Evolutionary conservation across 2,797 vertebrate species (phyloP).

Genomic region (Hylomyscus alleni): DNA sequence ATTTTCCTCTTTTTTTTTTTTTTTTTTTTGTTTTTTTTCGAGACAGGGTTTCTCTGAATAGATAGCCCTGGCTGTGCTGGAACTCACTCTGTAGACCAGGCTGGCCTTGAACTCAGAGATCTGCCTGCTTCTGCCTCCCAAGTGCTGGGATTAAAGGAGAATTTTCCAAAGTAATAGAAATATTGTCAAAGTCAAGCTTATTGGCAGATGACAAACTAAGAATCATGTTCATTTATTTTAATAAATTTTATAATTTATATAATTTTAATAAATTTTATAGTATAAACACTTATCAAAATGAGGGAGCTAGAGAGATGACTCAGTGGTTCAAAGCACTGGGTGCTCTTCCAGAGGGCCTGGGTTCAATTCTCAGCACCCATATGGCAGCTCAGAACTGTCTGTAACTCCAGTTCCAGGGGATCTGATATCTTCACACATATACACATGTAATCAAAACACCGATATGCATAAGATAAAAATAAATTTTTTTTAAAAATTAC

Average conservation of each 20-base stretch:
- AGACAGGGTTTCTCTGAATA: too few species aligned
- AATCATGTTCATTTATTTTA: not conserved
- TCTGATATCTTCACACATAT: not conserved
- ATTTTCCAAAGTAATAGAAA: not conserved
- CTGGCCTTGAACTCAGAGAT: too few species aligned
- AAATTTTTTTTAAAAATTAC: not conserved
- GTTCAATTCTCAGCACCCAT: not conserved
- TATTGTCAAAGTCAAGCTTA: constrained; percentile 2
- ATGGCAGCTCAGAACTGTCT: not conserved
- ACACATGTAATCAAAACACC: not conserved
- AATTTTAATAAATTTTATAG: too few species aligned
- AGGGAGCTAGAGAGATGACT: not conserved
- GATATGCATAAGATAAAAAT: not conserved
- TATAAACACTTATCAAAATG: constrained; percentile 7
- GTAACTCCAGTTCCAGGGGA: not conserved
- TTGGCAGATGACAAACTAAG: constrained; percentile 26
- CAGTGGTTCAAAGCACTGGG: not conserved
- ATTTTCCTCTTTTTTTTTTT: too few species aligned
- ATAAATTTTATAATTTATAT: too few species aligned
- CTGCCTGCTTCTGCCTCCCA: too few species aligned
- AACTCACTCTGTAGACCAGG: too few species aligned
- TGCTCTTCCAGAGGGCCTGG: not conserved
- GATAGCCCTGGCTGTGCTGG: too few species aligned
- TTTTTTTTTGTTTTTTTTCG: too few species aligned
- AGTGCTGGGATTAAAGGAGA: too few species aligned